Evolutionary conservation across 1,140 invertebrate species (phyloP).

Genomic region (Drosophila teissieri): DNA sequence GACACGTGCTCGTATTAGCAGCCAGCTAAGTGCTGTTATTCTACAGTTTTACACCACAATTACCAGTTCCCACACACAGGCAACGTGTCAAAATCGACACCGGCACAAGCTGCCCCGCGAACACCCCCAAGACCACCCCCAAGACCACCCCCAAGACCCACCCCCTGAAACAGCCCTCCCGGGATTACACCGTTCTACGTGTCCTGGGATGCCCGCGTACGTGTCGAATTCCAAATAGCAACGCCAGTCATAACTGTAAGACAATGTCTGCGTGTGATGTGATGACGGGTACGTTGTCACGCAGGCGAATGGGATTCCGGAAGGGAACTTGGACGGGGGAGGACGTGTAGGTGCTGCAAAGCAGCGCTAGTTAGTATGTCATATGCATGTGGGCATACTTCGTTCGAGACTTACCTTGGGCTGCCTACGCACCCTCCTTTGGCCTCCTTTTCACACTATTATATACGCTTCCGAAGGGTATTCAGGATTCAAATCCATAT

Average conservation of each 20-base stretch:
- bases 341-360: slow-evolving; percentile 44
- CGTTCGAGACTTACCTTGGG: slow-evolving; percentile 31
- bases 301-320: slow-evolving; percentile 21
- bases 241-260: slow-evolving; percentile 75
- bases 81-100: slow-evolving; percentile 59
- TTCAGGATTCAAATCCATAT: too few species aligned
- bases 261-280: slow-evolving; percentile 64
- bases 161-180: slow-evolving; percentile 8
- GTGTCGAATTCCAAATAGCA: slow-evolving; percentile 79
- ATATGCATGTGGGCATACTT: slow-evolving; percentile 67
- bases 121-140: background rate
- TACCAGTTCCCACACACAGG: slow-evolving; percentile 52
- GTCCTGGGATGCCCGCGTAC: slow-evolving; percentile 52
- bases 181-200: slow-evolving; percentile 59
- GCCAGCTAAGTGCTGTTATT: slow-evolving; percentile 78
- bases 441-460: background rate
- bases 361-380: slow-evolving; percentile 54
- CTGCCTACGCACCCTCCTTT: slow-evolving; percentile 1
- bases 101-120: slow-evolving; percentile 15
- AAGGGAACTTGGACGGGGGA: background rate
- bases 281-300: slow-evolving; percentile 50
- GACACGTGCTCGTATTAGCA: slow-evolving; percentile 75
- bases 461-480: slow-evolving; percentile 18
- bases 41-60: slow-evolving; percentile 80
- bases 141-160: background rate